Evolutionary conservation across 2,113 vertebrate genomes (phyloP).

Genomic region (Halichoerus grypus): DNA sequence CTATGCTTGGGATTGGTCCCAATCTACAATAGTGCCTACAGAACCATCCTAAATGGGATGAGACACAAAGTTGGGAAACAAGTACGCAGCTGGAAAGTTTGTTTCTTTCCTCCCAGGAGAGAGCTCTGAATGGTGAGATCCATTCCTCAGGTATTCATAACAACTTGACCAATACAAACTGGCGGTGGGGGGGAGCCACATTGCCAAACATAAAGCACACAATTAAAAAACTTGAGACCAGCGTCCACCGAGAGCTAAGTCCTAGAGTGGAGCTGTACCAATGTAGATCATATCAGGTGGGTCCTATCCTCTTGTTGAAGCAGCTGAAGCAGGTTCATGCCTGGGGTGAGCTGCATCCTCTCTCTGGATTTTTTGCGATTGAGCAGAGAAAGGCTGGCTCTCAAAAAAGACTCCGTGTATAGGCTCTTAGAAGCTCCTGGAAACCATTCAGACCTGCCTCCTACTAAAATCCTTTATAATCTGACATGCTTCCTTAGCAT

Average conservation of each 20-base stretch:
- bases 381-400: background rate
- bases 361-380: background rate
- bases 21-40: rapidly evolving
- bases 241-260: conserved; percentile 62
- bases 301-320: background rate
- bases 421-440: background rate
- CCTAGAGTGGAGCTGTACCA: conserved; percentile 61
- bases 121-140: background rate
- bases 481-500: rapidly evolving
- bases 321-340: background rate
- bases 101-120: background rate
- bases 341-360: background rate
- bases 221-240: conserved; percentile 76
- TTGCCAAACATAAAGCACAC: conserved; percentile 77
- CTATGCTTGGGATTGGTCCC: background rate
- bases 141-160: background rate
- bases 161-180: background rate
- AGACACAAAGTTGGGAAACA: background rate
- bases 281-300: conserved; percentile 28
- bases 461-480: background rate
- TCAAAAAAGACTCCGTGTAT: background rate
- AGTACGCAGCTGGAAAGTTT: rapidly evolving
- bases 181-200: conserved; percentile 49
- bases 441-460: background rate
- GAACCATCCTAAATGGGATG: background rate